These are phyloP conservation scores for Tenthredo scrophulariae DNA, from an alignment of 2,888 invertebrate species.

Conservation along the genomic window DNA sequence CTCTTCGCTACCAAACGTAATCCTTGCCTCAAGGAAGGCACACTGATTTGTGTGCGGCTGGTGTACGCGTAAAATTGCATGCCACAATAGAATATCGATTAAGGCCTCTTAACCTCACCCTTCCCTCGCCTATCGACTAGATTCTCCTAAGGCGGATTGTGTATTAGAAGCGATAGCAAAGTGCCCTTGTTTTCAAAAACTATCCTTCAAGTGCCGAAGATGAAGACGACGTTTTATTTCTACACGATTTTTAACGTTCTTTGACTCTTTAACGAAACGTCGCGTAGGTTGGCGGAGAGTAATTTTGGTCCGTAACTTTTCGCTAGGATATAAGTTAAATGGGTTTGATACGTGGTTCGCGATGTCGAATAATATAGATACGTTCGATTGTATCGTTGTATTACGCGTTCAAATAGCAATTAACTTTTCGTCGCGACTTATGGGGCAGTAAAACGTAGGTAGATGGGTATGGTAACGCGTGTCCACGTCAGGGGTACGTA, in stretches of 20 bases:
- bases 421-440: background rate
- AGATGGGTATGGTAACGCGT: background rate
- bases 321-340: background rate
- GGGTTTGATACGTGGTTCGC: background rate
- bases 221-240: background rate
- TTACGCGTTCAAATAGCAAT: background rate
- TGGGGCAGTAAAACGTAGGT: background rate
- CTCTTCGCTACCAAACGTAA: background rate
- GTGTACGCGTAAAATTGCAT: slow-evolving; percentile 58
- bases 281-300: background rate
- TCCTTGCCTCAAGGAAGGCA: slow-evolving; percentile 15
- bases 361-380: background rate
- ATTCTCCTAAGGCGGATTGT: background rate
- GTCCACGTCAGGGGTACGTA: background rate
- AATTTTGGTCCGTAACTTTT: background rate
- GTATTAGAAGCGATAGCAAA: background rate
- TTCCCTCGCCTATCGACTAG: background rate
- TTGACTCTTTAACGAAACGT: background rate
- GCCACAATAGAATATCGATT: slow-evolving; percentile 55
- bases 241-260: background rate
- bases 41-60: slow-evolving; percentile 49
- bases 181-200: background rate
- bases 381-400: background rate
- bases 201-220: background rate
- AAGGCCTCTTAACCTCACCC: slow-evolving; percentile 29